Base-by-base conservation (phyloP, 2,888 invertebrate species). In the Pseudolycoriella hygida region DNA sequence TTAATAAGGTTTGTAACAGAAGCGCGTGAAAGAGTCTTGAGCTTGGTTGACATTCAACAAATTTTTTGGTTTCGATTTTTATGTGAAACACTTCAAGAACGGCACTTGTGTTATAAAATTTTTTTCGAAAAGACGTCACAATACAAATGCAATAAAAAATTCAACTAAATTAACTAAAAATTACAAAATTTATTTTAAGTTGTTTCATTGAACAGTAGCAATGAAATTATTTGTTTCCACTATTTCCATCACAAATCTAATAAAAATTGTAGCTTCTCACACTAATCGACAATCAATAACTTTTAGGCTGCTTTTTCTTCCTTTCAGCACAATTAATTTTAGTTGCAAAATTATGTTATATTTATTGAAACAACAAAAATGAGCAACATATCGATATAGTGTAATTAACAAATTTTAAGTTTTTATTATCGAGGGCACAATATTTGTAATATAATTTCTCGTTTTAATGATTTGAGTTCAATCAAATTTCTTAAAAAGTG, bases 291-390 rank as follows among this genome's bases (percentile, higher is more conserved):
- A 42, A 42, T n/a, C 12, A 5, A 32, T 15, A 25, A 3, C 10
- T 45, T 47, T 57, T 53, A 59, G 62, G 64, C 64, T 64, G 74
- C 75, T 75, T 76, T 74, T 75, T 71, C 63, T 71, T 67, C 72
- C 73, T 72, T 75, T 68, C 73, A 76, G 76, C 75, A 76, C 77
- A 71, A 70, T 77, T 76, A 73, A 67, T 76, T 76, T 77, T 64
- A 74, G 74, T 77, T 77, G 76, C 76, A 47, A 30, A 47, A 44
- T 25, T 8, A 17, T 38, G 20, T 44, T 39, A 38, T 43, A n/a
- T 42, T 64, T 32, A 17, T 39, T 17, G 11, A 17, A 15, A 37
- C 15, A 40, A 31, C 17, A 18, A 31, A 17, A 31, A 45, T 31
- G 14, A 10, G 31, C 10, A 34, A 34, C 11, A 15, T 17, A 25